Evolutionary conservation across 2,888 invertebrate genomes (phyloP).

Genomic region (Euproctis similis): DNA sequence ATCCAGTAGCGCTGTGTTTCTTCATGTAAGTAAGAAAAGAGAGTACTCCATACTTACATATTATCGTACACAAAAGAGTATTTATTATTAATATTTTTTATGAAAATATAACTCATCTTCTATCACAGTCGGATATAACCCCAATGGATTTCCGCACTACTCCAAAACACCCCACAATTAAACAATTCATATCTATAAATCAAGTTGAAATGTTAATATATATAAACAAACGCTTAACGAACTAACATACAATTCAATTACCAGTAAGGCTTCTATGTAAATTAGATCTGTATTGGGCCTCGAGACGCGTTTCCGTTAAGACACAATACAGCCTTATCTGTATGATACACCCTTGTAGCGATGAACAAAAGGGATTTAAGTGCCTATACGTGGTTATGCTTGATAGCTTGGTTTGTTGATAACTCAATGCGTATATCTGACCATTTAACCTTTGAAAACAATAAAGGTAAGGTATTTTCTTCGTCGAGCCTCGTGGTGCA

Average conservation of each 20-base stretch:
- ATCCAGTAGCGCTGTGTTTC: no score
- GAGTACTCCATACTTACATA: no score
- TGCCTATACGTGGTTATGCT: conserved; percentile 20
- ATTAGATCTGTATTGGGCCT: conserved; percentile 33
- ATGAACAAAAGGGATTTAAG: conserved; percentile 33
- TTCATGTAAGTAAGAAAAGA: no score
- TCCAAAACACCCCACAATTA: not conserved
- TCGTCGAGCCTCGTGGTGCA: not conserved
- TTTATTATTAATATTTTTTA: no score
- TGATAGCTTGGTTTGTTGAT: conserved; percentile 6
- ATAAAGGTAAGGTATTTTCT: conserved; percentile 12
- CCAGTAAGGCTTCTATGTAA: conserved; percentile 36
- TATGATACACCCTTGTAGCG: conserved; percentile 31
- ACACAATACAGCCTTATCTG: conserved; percentile 38
- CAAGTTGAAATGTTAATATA: conserved; percentile 15
- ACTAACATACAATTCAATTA: conserved; percentile 36
- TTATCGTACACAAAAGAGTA: no score
- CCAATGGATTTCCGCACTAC: no score
- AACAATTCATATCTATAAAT: conserved; percentile 12
- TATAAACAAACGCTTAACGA: conserved; percentile 20
- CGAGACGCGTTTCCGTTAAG: conserved; percentile 30
- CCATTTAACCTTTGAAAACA: no score
- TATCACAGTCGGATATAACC: no score
- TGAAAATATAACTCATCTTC: no score
- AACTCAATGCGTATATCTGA: no score